Evolutionary conservation across 2,797 vertebrate species (phyloP).

Genomic region (Anguilla pacifica): DNA sequence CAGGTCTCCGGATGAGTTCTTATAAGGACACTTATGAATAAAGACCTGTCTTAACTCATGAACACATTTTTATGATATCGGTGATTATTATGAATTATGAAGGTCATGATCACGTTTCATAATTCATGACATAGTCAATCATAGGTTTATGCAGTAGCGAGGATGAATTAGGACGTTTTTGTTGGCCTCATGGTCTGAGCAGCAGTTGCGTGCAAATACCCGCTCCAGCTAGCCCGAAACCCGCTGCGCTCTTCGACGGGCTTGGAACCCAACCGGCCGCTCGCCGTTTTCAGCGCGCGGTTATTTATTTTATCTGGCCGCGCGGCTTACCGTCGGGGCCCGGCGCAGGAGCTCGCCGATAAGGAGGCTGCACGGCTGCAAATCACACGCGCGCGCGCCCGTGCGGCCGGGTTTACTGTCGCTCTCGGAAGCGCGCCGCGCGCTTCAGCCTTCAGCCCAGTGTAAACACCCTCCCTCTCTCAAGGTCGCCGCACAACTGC

Average conservation of each 20-base stretch:
- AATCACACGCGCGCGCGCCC: neutral
- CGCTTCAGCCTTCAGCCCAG: neutral
- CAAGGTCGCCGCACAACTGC: neutral
- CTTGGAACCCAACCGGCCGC: neutral
- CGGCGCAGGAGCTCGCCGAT: neutral
- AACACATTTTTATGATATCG: neutral
- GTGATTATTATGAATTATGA: conserved; percentile 2
- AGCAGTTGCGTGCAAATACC: neutral
- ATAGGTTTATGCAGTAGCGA: neutral
- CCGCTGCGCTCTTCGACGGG: neutral
- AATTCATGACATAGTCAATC: neutral
- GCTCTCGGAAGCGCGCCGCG: neutral
- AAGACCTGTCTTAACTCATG: neutral
- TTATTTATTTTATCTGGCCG: neutral
- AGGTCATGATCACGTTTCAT: neutral
- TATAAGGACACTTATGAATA: neutral
- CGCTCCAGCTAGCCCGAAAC: neutral
- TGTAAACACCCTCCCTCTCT: neutral
- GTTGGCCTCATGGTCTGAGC: neutral
- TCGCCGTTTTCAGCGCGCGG: neutral
- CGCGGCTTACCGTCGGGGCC: neutral
- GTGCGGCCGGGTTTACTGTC: too few relatives aligned
- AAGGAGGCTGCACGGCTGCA: neutral
- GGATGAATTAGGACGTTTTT: neutral
- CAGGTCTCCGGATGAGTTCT: neutral